Percentiles rank a stretch among this genome's conserved stretches.
These are phyloP conservation scores for Acronicta aceris DNA, from an alignment of 2,888 invertebrate genomes.

Conservation along the genomic window DNA sequence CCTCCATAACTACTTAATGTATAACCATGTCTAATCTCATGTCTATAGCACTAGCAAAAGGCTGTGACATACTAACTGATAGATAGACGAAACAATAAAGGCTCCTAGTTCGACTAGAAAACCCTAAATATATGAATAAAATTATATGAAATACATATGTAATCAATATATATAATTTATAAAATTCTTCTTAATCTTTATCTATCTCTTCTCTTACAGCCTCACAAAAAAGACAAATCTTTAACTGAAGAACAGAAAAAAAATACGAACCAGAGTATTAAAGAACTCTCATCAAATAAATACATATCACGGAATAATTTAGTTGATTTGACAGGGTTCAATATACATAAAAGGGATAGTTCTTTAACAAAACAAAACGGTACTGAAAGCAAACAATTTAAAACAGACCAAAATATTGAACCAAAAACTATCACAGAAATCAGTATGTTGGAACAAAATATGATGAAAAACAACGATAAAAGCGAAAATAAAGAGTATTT, in stretches of 20 bases:
- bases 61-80: too few species aligned
- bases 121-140: too few species aligned
- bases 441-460: too few species aligned
- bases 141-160: too few species aligned
- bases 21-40: too few species aligned
- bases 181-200: too few species aligned
- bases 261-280: conserved; percentile 9
- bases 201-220: conserved; percentile 9
- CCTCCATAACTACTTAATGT: too few species aligned
- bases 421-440: too few species aligned
- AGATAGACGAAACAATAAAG: too few species aligned
- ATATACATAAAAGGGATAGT: conserved; percentile 11
- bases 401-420: conserved; percentile 2
- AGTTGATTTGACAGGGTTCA: conserved; percentile 34
- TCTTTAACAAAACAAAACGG: conserved; percentile 7
- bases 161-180: too few species aligned
- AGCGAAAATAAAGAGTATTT: not conserved
- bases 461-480: not conserved
- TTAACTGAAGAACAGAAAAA: not conserved
- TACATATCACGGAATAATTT: conserved; percentile 27
- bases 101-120: too few species aligned
- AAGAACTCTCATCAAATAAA: conserved; percentile 1
- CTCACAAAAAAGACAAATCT: conserved; percentile 1
- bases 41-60: too few species aligned
- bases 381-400: not conserved